Evolutionary conservation across 2,113 vertebrate species (phyloP).

Genomic region (Gadus macrocephalus): DNA sequence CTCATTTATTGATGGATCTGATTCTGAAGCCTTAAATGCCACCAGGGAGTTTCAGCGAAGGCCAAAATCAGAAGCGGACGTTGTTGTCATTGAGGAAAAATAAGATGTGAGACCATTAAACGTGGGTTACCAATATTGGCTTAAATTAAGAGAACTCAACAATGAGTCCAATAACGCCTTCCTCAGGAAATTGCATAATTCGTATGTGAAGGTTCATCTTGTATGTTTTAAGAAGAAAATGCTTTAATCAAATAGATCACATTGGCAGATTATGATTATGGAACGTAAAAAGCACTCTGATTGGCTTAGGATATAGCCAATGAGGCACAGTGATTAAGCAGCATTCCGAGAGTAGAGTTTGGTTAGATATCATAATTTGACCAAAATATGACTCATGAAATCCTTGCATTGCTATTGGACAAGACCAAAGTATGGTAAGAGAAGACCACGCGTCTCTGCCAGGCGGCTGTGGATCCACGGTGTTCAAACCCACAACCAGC

Average conservation of each 20-base stretch:
- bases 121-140: conserved; percentile 25
- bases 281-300: no score
- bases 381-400: background rate
- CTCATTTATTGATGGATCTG: conserved; percentile 24
- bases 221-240: no score
- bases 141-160: conserved; percentile 17
- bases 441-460: conserved; percentile 17
- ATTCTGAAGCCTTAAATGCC: conserved; percentile 19
- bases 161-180: conserved; percentile 23
- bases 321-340: no score
- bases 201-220: no score
- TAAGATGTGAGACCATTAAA: background rate
- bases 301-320: no score
- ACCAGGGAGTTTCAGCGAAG: conserved; percentile 42
- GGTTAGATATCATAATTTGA: no score
- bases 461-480: conserved; percentile 21
- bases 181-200: background rate
- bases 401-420: conserved; percentile 24
- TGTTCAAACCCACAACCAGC: conserved; percentile 19
- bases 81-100: conserved; percentile 20
- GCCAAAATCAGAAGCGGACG: conserved; percentile 14
- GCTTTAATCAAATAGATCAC: no score
- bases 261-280: no score
- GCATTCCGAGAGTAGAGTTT: no score
- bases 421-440: conserved; percentile 31